A percentile compares a stretch with the other conserved stretches of the same genome.
Conservation (phyloP, 2,113 vertebrate species). For the Aegithalos caudatus region DNA sequence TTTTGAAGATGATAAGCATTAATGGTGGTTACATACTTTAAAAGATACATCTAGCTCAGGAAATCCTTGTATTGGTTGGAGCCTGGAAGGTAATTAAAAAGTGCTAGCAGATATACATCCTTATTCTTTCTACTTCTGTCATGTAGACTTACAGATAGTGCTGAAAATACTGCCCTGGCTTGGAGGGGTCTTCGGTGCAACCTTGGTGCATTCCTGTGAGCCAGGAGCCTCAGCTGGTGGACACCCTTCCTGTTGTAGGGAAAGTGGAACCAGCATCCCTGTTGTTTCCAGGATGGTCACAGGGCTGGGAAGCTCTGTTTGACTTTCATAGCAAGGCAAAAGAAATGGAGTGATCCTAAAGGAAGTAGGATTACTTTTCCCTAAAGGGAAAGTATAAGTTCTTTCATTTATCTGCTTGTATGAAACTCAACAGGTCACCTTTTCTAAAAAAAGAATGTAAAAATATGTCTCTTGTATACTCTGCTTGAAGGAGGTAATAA, state of each 20-base stretch:
- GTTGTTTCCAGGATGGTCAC: not conserved
- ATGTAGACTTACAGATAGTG: not conserved
- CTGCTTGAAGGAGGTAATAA: not conserved
- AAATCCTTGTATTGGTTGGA: not conserved
- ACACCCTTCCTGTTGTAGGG: not conserved
- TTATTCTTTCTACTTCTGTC: not conserved
- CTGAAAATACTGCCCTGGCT: not conserved
- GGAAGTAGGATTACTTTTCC: not conserved
- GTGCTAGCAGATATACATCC: too few relatives aligned
- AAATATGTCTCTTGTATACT: not conserved
- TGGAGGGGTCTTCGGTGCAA: not conserved
- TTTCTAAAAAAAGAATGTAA: not conserved
- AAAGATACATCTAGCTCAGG: not conserved
- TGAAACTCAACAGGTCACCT: not conserved
- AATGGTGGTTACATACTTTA: not conserved
- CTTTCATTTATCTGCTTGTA: not conserved
- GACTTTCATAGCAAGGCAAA: not conserved
- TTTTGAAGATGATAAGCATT: not conserved
- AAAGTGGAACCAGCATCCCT: not conserved
- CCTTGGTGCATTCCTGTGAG: too few relatives aligned
- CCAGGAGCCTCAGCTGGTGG: rapidly evolving
- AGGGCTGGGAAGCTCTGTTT: not conserved
- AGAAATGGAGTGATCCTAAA: not conserved
- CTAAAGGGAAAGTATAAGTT: not conserved
- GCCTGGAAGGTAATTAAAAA: not conserved